Percentiles rank a stretch among this genome's conserved stretches.
These are phyloP conservation scores for Thymelicus lineola DNA, from an alignment of 2,888 invertebrate genomes.

Conservation along the genomic window DNA sequence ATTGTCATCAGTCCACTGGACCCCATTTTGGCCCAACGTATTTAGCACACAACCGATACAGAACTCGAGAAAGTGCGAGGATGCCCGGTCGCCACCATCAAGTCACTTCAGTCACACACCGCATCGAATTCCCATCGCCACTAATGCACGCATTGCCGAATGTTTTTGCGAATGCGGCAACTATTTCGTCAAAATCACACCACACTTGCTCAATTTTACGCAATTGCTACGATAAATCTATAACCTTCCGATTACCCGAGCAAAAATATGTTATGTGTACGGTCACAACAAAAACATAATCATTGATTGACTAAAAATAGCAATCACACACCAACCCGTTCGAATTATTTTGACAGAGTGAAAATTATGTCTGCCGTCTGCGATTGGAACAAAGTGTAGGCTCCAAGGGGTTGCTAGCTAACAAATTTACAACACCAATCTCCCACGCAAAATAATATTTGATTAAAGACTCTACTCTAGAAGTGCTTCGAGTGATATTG, in stretches of 20 bases:
- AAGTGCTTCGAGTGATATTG: too few relatives aligned
- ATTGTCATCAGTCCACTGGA: conserved; percentile 87
- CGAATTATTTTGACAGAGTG: conserved; percentile 63
- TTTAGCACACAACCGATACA: conserved; percentile 55
- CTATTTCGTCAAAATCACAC: conserved; percentile 35
- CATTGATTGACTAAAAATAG: conserved; percentile 66
- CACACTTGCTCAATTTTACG: conserved; percentile 49
- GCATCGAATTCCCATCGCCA: conserved; percentile 57
- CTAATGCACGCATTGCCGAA: conserved; percentile 42
- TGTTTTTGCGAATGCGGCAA: conserved; percentile 46
- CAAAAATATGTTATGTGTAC: conserved; percentile 52
- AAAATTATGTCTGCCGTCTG: conserved; percentile 34
- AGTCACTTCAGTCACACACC: conserved; percentile 56
- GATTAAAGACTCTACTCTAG: too few relatives aligned
- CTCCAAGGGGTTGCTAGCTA: conserved; percentile 21
- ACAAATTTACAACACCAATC: neutral
- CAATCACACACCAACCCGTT: conserved; percentile 51
- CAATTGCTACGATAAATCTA: conserved; percentile 53
- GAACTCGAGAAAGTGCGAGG: conserved; percentile 54
- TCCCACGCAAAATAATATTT: neutral
- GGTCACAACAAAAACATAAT: conserved; percentile 77
- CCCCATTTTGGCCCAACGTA: conserved; percentile 60
- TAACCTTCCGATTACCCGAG: conserved; percentile 46
- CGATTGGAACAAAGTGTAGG: neutral
- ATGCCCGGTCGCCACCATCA: conserved; percentile 53